Conservation (phyloP, 2,113 vertebrate species). For the Tauraco erythrolophus region DNA sequence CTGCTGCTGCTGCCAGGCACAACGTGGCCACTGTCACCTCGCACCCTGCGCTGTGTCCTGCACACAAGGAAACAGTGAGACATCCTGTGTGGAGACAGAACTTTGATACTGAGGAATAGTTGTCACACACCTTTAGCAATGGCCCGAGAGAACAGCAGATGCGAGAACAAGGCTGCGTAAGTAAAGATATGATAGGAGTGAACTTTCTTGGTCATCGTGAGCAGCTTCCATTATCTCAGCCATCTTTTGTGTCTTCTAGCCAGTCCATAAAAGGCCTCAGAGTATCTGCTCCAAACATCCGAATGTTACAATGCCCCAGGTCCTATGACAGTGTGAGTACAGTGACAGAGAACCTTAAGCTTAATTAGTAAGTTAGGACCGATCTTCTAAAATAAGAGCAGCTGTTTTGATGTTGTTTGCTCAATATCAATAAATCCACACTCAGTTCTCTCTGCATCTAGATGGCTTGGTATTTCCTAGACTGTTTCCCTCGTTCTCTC, state of each 20-base stretch:
- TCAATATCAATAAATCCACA: not conserved
- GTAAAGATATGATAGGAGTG: not conserved
- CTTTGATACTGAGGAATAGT: not conserved
- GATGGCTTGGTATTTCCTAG: not conserved
- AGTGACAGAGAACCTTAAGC: not conserved
- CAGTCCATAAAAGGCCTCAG: not conserved
- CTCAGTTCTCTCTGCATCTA: not conserved
- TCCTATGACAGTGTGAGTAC: not conserved
- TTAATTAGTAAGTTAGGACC: not conserved
- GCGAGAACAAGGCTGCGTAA: not conserved
- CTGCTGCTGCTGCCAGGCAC: not conserved
- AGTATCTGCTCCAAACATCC: not conserved
- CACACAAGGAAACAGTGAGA: not conserved
- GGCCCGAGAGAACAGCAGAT: not conserved
- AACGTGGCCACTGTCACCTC: not conserved
- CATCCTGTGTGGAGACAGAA: not conserved
- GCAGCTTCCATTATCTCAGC: not conserved
- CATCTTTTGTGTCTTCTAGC: not conserved
- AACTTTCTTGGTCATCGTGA: not conserved
- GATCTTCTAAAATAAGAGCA: not conserved
- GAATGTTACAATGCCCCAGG: not conserved
- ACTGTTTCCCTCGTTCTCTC: not conserved
- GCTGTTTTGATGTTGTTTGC: not conserved
- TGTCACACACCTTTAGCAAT: not conserved
- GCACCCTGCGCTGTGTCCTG: rapidly evolving